Conservation (phyloP, 30 jellyfish, hydroid and myxozoan species). For the Turritopsis dohrnii region DNA sequence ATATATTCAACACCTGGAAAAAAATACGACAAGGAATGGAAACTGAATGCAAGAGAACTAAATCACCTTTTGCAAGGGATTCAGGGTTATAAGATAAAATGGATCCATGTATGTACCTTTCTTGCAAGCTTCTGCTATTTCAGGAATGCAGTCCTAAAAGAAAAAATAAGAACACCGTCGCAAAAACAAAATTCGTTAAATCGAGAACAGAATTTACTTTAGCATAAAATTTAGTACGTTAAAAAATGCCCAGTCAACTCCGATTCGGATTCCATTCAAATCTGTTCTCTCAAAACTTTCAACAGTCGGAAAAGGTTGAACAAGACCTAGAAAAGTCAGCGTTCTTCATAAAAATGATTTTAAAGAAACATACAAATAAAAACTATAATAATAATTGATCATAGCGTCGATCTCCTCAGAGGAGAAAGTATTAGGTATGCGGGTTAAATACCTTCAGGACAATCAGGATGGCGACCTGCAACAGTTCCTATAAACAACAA, state of each 20-base stretch:
- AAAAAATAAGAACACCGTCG: background rate
- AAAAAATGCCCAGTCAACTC: constrained; percentile 75
- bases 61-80: no score
- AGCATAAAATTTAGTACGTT: constrained; percentile 31
- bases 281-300: constrained; percentile 55
- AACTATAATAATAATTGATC: background rate
- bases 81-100: no score
- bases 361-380: background rate
- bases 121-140: background rate
- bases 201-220: background rate
- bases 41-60: no score
- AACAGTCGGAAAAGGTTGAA: constrained; percentile 64
- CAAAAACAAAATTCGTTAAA: background rate
- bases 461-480: constrained; percentile 80
- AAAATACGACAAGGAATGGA: no score
- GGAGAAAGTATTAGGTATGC: no score
- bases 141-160: background rate
- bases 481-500: constrained; percentile 51
- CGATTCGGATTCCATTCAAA: constrained; percentile 75
- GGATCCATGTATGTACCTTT: no score
- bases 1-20: constrained; percentile 53
- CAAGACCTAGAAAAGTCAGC: constrained; percentile 34
- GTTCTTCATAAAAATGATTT: background rate
- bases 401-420: background rate
- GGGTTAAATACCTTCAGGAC: constrained; percentile 49